These are phyloP conservation scores for Lucilia cuprina DNA, from an alignment of 1,140 invertebrate species.

Conservation along the genomic window DNA sequence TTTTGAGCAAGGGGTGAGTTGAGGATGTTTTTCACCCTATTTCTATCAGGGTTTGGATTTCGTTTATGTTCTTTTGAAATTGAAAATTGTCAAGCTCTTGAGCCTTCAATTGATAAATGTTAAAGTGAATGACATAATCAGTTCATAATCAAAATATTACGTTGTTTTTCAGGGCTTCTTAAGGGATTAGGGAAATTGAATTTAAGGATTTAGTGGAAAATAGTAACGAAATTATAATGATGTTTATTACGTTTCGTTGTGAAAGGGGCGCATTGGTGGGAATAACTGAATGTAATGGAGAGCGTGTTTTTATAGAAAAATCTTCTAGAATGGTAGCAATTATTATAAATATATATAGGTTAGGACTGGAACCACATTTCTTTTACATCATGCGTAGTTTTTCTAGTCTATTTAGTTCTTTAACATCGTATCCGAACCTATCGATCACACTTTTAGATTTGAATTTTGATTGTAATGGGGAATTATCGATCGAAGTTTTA, in stretches of 20 bases:
- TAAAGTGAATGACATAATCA: conserved; percentile 30
- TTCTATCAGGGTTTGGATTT: background rate
- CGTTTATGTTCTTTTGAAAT: background rate
- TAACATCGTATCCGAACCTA: no score
- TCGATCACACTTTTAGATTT: no score
- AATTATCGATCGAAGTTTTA: no score
- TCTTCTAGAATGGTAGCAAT: no score
- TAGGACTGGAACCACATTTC: no score
- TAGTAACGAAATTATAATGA: background rate
- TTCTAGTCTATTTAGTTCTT: no score
- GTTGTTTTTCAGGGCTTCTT: background rate
- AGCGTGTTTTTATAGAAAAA: background rate
- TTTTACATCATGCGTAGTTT: no score
- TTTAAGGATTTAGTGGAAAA: background rate
- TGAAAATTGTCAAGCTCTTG: conserved; percentile 18
- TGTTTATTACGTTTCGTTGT: background rate
- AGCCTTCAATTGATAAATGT: conserved; percentile 9
- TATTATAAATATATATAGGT: no score
- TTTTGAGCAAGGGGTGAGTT: background rate
- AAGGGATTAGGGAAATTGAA: conserved; percentile 29
- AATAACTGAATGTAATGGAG: background rate
- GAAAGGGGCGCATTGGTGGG: background rate
- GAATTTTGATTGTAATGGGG: no score
- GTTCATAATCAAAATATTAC: conserved; percentile 32
- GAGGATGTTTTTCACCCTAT: background rate